Evolutionary conservation across 2,888 invertebrate species (phyloP).

Genomic region (Megastigmus dorsalis): DNA sequence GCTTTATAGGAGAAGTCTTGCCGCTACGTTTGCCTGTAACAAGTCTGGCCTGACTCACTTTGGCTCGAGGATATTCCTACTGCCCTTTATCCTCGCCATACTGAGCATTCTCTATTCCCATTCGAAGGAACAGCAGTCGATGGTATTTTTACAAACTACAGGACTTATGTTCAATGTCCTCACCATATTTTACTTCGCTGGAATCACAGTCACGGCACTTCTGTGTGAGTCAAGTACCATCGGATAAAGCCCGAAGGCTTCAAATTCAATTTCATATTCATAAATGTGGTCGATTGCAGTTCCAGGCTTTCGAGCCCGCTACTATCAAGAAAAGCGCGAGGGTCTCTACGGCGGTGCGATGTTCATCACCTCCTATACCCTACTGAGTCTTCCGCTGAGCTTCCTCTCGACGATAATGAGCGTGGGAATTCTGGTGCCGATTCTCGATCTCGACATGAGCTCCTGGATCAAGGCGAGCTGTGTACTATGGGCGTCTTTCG

Average conservation of each 20-base stretch:
- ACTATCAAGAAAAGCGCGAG: conserved; percentile 93
- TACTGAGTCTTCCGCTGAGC: conserved; percentile 89
- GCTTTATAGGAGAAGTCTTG: conserved; percentile 82
- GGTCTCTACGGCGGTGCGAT: conserved; percentile 92
- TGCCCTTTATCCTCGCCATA: conserved; percentile 79
- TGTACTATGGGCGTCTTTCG: conserved; percentile 89
- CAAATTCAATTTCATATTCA: too few relatives aligned
- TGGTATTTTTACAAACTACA: conserved; percentile 70
- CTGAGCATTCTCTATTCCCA: conserved; percentile 69
- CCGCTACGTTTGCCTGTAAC: conserved; percentile 87
- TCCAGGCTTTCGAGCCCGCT: conserved; percentile 90
- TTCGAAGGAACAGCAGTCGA: conserved; percentile 68
- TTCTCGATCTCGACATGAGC: conserved; percentile 66
- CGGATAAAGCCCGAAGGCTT: too few relatives aligned
- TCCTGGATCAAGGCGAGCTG: conserved; percentile 69
- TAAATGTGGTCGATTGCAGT: conserved; percentile 76
- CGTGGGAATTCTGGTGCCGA: conserved; percentile 82
- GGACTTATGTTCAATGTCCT: conserved; percentile 81
- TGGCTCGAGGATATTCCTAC: conserved; percentile 82
- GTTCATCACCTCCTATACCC: conserved; percentile 86
- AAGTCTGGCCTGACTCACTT: conserved; percentile 85
- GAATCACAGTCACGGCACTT: conserved; percentile 70
- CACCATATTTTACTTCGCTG: conserved; percentile 84
- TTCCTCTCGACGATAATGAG: conserved; percentile 84
- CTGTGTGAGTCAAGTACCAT: conserved; percentile 67